Percentiles rank a stretch among this genome's conserved stretches.
Evolutionary conservation across 2,888 invertebrate genomes (phyloP).

Genomic region (Augochlorella aurata): DNA sequence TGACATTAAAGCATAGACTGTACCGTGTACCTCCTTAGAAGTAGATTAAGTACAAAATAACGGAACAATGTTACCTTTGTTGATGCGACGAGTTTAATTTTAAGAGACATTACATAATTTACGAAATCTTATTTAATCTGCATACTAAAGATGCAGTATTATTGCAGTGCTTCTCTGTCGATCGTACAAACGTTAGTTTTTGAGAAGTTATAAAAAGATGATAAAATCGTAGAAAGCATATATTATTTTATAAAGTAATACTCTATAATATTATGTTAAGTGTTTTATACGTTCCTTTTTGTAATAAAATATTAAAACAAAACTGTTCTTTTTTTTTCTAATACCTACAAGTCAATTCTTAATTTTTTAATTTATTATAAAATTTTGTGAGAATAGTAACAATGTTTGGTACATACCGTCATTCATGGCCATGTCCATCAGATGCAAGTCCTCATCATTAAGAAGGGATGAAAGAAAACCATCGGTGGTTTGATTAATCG

Average conservation of each 20-base stretch:
- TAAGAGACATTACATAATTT: conserved; percentile 16
- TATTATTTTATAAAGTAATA: conserved; percentile 57
- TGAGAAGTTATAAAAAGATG: conserved; percentile 42
- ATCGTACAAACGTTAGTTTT: conserved; percentile 58
- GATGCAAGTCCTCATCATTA: conserved; percentile 93
- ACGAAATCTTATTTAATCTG: conserved; percentile 13
- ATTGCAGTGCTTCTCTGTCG: conserved; percentile 23
- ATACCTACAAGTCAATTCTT: background rate
- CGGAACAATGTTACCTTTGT: conserved; percentile 30
- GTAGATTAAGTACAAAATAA: conserved; percentile 35
- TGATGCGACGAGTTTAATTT: conserved; percentile 17
- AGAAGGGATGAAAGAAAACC: conserved; percentile 94
- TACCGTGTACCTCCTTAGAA: conserved; percentile 34
- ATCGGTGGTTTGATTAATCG: conserved; percentile 89
- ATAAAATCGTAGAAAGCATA: conserved; percentile 16
- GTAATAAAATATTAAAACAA: conserved; percentile 62
- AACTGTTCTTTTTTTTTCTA: conserved; percentile 5
- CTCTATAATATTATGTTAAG: conserved; percentile 54
- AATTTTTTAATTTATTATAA: background rate
- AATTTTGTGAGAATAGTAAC: background rate
- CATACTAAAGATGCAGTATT: conserved; percentile 21
- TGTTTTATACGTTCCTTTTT: conserved; percentile 69
- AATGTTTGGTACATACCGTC: conserved; percentile 86
- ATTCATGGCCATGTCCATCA: conserved; percentile 96
- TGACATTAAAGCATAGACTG: conserved; percentile 24